A percentile compares a stretch with the other conserved stretches of the same genome.
Evolutionary conservation across 2,888 invertebrate genomes (phyloP).

Genomic region (Scotopteryx bipunctaria): DNA sequence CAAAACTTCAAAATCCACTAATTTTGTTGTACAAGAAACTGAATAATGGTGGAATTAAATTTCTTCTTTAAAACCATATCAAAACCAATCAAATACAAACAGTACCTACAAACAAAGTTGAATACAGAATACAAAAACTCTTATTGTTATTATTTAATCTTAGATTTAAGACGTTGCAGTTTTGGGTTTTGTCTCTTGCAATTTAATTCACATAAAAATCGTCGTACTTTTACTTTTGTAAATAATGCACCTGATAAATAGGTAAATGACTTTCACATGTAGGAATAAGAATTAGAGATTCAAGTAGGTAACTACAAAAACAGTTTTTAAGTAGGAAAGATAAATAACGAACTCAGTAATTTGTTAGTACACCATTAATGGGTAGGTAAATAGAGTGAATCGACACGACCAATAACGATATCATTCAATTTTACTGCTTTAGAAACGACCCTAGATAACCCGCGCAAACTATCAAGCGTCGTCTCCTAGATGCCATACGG

Average conservation of each 20-base stretch:
- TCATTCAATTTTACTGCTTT: conserved; percentile 82
- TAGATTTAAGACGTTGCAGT: too few species aligned
- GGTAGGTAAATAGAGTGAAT: conserved; percentile 74
- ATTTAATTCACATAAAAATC: too few species aligned
- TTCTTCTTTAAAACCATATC: too few species aligned
- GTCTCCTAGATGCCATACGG: conserved; percentile 70
- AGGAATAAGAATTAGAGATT: background rate
- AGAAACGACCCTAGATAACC: conserved; percentile 79
- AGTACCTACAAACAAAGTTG: too few species aligned
- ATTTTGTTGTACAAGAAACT: too few species aligned
- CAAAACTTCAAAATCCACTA: too few species aligned
- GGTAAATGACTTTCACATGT: background rate
- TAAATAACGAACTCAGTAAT: conserved; percentile 64
- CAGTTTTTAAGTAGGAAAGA: conserved; percentile 35
- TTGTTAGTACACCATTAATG: conserved; percentile 73
- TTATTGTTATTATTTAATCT: too few species aligned
- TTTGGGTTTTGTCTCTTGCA: too few species aligned
- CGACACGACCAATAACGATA: conserved; percentile 73
- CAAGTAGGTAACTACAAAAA: too few species aligned
- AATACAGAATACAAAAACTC: too few species aligned
- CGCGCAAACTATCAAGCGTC: conserved; percentile 66
- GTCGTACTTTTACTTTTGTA: background rate
- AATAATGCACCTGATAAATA: background rate
- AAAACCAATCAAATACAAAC: too few species aligned
- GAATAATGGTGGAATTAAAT: too few species aligned